Evolutionary conservation across 35 echinoderm and acorn worm genomes (phyloP).

Genomic region (Holothuria glaberrima): DNA sequence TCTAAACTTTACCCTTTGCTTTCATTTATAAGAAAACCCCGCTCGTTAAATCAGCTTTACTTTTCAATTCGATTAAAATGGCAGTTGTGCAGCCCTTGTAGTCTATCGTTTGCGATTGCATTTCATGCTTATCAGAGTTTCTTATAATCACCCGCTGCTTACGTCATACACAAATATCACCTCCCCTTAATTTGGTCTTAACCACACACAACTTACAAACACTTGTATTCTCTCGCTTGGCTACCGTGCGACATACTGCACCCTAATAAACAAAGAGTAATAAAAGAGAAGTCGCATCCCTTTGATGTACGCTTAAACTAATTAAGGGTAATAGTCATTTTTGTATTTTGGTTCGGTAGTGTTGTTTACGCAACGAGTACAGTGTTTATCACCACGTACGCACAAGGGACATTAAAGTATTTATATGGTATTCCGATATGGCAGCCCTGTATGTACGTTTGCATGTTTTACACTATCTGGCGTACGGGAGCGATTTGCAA

Average conservation of each 20-base stretch:
- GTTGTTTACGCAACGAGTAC: constrained; percentile 31
- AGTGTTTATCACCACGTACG: no score
- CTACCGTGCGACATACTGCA: constrained; percentile 23
- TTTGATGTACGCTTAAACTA: constrained; percentile 38
- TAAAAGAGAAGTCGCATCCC: constrained; percentile 37
- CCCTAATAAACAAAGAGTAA: constrained; percentile 44
- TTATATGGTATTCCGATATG: no score
- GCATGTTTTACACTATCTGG: no score
- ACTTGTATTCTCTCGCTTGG: constrained; percentile 35
- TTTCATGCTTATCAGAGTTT: constrained; percentile 4
- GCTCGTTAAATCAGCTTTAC: not conserved
- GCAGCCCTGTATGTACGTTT: no score
- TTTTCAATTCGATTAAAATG: constrained; percentile 7
- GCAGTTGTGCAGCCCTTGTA: not conserved
- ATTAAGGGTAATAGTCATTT: constrained; percentile 41
- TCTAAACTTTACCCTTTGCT: constrained; percentile 8
- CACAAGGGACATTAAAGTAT: no score
- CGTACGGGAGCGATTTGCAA: no score
- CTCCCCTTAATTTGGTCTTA: constrained; percentile 6
- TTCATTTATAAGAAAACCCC: no score
- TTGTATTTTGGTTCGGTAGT: constrained; percentile 17
- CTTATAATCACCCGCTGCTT: constrained; percentile 30
- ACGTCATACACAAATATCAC: constrained; percentile 23
- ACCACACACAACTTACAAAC: constrained; percentile 38
- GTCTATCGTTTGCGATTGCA: not conserved